Conservation (phyloP, 2,888 invertebrate species). For the Ophion slaviceki region DNA sequence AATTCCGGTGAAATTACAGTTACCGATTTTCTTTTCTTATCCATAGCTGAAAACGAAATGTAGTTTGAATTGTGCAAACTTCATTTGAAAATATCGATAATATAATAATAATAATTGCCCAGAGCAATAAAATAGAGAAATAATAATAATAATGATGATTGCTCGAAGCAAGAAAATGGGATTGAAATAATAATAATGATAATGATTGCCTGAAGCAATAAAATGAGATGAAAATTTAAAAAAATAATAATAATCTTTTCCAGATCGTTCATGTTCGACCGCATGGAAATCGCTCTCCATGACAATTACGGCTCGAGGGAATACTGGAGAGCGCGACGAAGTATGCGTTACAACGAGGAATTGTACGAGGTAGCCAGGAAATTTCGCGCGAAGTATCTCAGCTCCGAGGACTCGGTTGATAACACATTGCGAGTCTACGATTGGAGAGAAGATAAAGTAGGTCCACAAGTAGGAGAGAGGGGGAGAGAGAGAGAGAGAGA, state of each 20-base stretch:
- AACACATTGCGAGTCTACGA: constrained; percentile 85
- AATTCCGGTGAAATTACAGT: constrained; percentile 81
- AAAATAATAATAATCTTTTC: constrained; percentile 75
- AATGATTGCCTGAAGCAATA: too few relatives aligned
- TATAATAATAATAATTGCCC: too few relatives aligned
- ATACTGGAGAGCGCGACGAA: constrained; percentile 95
- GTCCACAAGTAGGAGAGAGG: neutral
- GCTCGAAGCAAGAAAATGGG: too few relatives aligned
- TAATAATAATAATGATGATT: too few relatives aligned
- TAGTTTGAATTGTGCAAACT: neutral
- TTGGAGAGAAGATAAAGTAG: constrained; percentile 87
- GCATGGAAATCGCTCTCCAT: constrained; percentile 95
- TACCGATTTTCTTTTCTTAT: neutral
- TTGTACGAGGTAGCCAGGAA: constrained; percentile 88
- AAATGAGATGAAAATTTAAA: neutral
- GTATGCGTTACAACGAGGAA: constrained; percentile 93
- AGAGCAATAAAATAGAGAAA: too few relatives aligned
- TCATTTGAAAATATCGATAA: too few relatives aligned
- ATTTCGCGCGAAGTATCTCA: constrained; percentile 87
- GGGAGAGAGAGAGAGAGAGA: neutral
- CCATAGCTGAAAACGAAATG: neutral
- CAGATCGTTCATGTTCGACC: constrained; percentile 88
- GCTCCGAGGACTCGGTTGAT: constrained; percentile 87
- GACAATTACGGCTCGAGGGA: constrained; percentile 92
- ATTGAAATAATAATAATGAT: neutral